phyloP scores from a whole-genome alignment of 2,888 invertebrate genomes.

The Melolontha melolontha region DNA sequence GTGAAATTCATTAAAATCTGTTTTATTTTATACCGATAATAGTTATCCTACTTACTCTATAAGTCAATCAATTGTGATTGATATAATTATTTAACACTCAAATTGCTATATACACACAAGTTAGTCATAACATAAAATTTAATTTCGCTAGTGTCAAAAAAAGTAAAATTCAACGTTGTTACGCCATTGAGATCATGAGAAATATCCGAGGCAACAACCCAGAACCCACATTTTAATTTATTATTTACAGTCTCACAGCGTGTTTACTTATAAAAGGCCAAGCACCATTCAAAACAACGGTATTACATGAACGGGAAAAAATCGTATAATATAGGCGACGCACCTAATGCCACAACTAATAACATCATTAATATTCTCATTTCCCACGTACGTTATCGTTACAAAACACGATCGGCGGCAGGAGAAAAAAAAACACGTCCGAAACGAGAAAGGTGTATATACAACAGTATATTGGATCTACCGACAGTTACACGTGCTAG shows the following conservation, averaged over 20 bases:
- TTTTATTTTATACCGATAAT: too few relatives aligned
- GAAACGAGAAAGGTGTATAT: constrained; percentile 1
- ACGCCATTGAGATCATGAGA: too few relatives aligned
- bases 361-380: constrained; percentile 26
- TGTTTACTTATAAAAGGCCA: constrained; percentile 18
- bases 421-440: background rate
- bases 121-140: too few relatives aligned
- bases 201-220: constrained; percentile 1
- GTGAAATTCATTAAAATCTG: too few relatives aligned
- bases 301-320: constrained; percentile 2
- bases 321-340: constrained; percentile 8
- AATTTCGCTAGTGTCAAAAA: too few relatives aligned
- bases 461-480: constrained; percentile 17
- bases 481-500: constrained; percentile 21
- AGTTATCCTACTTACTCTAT: too few relatives aligned
- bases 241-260: constrained; percentile 1
- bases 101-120: too few relatives aligned
- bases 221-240: constrained; percentile 24
- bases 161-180: too few relatives aligned
- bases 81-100: too few relatives aligned
- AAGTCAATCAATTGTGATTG: too few relatives aligned
- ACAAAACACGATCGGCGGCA: background rate
- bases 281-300: constrained; percentile 8
- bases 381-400: constrained; percentile 12
- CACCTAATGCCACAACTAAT: constrained; percentile 31